Evolutionary conservation across 2,888 invertebrate genomes (phyloP), one percentile per base, ranked within the genome.

Genomic region (Ariolimax columbianus): DNA sequence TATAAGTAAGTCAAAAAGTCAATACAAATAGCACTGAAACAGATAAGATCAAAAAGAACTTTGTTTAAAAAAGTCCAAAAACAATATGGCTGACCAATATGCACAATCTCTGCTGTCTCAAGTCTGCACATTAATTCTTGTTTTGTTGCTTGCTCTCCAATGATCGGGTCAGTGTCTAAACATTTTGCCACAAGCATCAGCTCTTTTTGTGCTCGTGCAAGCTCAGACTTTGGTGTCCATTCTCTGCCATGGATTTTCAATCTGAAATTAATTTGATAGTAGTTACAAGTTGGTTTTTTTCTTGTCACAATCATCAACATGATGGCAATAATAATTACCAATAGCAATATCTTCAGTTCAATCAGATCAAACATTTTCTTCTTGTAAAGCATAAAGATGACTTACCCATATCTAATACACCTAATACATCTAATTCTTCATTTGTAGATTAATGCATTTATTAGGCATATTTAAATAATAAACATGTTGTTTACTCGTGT

Each of bases 81-180:
- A n/a, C n/a, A 66, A 7, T 17, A 38, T 40, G 23, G 30, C 77
- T 63, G 81, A 93, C 93, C 92, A 82, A 94, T 92, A 86, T 94
- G 94, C 26, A 93, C 82, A 36, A 94, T 89, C 51, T 93, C 89
- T 9, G 93, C 92, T 30, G 88, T 77, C 14, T 87, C 87, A 11
- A 92, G 84, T 47, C 91, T 91, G 47, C 89, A 77, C 73, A 93
- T 85, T 85, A 94, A 91, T 33, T 86, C 80, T 14, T 91, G 89
- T 79, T 91, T 93, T 19, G 92, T 93, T 0, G 93, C 93, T 9
- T 91, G 89, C 14, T 87, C 86, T 6, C 91, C 91, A 14, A 89
- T 89, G 23, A 92, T 83, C 1, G 92, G 89, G 33, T 84, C 83
- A 9, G 91, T 91, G 75, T 92, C 91, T 38, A 92, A 85, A 66